Evolutionary conservation across 2,888 invertebrate species (phyloP), one percentile per base, ranked within the genome.

Genomic region (Rotaria sp.): DNA sequence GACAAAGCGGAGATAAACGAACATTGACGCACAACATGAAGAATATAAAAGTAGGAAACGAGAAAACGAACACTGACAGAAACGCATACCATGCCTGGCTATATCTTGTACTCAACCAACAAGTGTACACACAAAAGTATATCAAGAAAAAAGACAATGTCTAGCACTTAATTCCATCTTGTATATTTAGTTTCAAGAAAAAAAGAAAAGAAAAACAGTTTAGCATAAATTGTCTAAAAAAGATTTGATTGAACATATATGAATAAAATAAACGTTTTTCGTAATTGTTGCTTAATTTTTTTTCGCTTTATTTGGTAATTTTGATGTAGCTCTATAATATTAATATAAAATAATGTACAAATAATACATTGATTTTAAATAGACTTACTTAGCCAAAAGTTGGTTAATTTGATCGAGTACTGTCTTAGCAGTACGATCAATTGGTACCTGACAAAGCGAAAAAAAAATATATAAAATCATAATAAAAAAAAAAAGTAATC

Each of bases 231-330:
- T 67, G 30, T 67, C 67, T 35, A 67, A 35, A 35, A 67, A 26
- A 35, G 7, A 67, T 35, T 67, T 30, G 35, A 67, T 67, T 35
- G 35, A 35, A 67, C 67, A 38, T 67, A 15, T 5, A 67, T 67
- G 67, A 67, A 21, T 67, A 18, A 26, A 67, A 67, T 67, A 67
- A 38, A 67, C 21, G 67, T 67, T 67, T 18, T 7, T 15, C 15
- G 5, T 35, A 7, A 7, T 38, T 35, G 35, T 80, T 35, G 35
- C n/a, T 80, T 45, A 80, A 45, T 45, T 4, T n/a, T n/a, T 80
- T 45, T 80, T 80, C 3, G 80, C 26, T 80, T 80, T 80, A 35
- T 45, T 80, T 41, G 80, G 80, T 45, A 80, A 45, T 80, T 80
- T 80, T 7, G 80, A 10, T 80, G 80, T 80, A 18, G 45, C 45